These are phyloP conservation scores for Propithecus coquereli DNA, from an alignment of 2,113 vertebrate genomes.

Conservation along the genomic window DNA sequence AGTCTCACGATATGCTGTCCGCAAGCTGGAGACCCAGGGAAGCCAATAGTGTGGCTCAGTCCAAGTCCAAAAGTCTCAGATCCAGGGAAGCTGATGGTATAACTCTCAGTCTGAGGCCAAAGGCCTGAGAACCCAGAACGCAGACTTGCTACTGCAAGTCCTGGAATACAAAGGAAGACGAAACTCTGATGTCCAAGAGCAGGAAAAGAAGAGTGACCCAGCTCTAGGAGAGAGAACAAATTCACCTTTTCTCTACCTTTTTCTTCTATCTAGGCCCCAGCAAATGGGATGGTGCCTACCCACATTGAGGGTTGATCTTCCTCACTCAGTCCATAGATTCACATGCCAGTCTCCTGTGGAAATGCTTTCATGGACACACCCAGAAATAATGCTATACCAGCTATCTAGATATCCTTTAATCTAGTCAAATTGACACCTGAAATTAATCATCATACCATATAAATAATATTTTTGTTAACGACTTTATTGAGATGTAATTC, in stretches of 20 bases:
- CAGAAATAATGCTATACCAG: neutral
- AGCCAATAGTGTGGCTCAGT: neutral
- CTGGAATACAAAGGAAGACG: neutral
- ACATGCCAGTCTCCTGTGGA: neutral
- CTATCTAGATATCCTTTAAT: neutral
- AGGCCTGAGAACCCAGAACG: neutral
- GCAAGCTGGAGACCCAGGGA: neutral
- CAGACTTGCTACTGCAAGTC: neutral
- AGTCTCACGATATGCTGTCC: neutral
- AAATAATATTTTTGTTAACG: neutral
- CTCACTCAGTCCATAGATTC: neutral
- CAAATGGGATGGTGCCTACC: neutral
- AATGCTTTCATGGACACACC: neutral
- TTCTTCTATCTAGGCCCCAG: neutral
- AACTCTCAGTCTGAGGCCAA: neutral
- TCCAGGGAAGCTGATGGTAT: neutral
- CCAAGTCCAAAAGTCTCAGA: neutral
- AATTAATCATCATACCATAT: neutral
- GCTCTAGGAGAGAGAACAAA: neutral
- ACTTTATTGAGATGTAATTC: neutral
- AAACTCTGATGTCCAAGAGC: neutral
- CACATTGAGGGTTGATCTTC: neutral
- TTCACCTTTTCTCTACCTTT: neutral
- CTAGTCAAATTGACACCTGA: neutral
- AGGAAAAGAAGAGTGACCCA: neutral